A percentile compares a stretch with the other conserved stretches of the same genome.
phyloP scores from a whole-genome alignment of 2,888 invertebrate species.

The Epistrophella euchroma region DNA sequence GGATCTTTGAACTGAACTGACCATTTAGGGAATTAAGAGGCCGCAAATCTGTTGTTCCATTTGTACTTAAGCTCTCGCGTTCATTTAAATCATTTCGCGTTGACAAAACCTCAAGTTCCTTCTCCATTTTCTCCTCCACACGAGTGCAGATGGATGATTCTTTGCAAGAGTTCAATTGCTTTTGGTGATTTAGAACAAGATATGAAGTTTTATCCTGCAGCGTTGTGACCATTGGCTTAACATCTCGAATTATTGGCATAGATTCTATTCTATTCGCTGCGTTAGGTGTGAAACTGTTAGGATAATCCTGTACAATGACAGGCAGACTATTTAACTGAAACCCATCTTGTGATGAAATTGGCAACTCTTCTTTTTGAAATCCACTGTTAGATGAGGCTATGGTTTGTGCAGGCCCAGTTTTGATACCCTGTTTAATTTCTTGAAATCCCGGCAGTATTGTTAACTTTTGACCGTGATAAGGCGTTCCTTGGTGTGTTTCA shows the following conservation, averaged over 20 bases:
- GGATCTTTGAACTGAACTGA: not conserved
- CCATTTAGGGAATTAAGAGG: not conserved
- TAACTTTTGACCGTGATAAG: not conserved
- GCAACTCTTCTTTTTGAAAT: not conserved
- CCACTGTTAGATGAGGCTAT: not conserved
- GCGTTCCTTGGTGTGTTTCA: not conserved
- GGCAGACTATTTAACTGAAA: not conserved
- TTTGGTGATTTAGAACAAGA: not conserved
- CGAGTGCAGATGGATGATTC: not conserved
- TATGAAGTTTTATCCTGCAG: not conserved
- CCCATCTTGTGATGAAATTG: not conserved
- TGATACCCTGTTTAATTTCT: not conserved
- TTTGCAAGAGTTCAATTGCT: not conserved
- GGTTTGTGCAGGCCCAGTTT: not conserved
- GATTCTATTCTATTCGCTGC: not conserved
- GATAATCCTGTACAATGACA: not conserved
- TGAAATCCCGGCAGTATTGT: slow-evolving; percentile 3
- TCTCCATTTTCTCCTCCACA: not conserved
- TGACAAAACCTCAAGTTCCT: not conserved
- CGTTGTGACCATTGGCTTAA: not conserved
- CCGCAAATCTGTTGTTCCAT: not conserved
- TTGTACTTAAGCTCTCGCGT: not conserved
- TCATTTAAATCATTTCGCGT: not conserved
- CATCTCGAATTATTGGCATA: not conserved
- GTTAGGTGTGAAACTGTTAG: not conserved